Conservation (phyloP, 64 coral and sea anemone species). For the Porites lutea region DNA sequence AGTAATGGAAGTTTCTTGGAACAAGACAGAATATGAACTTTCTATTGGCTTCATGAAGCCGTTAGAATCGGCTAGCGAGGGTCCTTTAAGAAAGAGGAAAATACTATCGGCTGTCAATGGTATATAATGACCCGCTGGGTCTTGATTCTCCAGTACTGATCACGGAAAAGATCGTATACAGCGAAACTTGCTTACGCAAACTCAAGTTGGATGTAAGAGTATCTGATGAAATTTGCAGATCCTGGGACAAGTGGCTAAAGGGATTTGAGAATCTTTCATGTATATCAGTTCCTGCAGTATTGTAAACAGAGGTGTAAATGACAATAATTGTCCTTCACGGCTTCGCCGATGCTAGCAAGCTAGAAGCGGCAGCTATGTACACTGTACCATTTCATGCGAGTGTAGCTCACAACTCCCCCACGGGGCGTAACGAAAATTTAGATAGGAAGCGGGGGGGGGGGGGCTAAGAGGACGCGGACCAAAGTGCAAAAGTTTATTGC, state of each 20-base stretch:
- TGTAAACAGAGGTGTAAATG: not conserved
- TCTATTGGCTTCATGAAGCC: too few relatives aligned
- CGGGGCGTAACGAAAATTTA: too few relatives aligned
- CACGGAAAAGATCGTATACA: constrained; percentile 70
- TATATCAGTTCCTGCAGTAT: constrained; percentile 71
- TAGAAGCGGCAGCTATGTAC: constrained; percentile 48
- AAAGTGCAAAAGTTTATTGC: too few relatives aligned
- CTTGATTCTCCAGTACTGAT: constrained; percentile 65
- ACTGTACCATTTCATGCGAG: constrained; percentile 34
- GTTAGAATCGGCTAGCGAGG: constrained; percentile 38
- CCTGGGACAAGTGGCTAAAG: too few relatives aligned
- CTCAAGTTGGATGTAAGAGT: constrained; percentile 72
- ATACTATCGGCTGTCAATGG: constrained; percentile 70
- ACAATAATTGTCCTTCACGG: constrained; percentile 65
- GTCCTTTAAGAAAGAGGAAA: constrained; percentile 69
- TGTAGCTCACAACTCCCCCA: too few relatives aligned
- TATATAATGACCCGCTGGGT: constrained; percentile 68
- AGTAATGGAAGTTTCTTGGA: constrained; percentile 15
- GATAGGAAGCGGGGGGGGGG: too few relatives aligned
- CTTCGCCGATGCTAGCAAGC: constrained; percentile 81
- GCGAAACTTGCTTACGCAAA: constrained; percentile 51
- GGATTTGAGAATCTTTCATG: too few relatives aligned
- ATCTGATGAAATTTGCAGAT: too few relatives aligned
- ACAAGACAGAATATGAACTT: constrained; percentile 21
- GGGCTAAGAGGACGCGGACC: too few relatives aligned